Conservation (phyloP, 2,113 vertebrate species). For the Takifugu bimaculatus region DNA sequence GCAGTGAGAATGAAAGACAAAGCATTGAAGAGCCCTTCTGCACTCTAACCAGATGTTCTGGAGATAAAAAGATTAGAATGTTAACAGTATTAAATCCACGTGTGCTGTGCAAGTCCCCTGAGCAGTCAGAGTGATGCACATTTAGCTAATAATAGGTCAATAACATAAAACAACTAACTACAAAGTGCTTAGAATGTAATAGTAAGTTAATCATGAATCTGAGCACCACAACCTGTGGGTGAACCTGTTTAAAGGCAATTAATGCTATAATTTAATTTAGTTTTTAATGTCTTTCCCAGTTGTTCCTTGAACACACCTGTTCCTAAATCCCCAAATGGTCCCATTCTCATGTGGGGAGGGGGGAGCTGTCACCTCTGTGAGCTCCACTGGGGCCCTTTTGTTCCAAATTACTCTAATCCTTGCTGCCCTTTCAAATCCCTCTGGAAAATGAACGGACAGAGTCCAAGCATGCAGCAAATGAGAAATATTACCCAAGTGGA, state of each 20-base stretch:
- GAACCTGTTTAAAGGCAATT: neutral
- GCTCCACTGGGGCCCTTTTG: conserved; percentile 1
- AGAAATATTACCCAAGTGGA: conserved; percentile 9
- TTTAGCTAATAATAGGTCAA: too few relatives aligned
- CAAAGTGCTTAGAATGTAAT: too few relatives aligned
- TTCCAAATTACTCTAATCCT: conserved; percentile 38
- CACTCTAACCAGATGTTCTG: neutral
- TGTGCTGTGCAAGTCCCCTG: too few relatives aligned
- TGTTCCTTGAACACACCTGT: neutral
- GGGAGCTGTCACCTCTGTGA: conserved; percentile 9
- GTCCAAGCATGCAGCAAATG: conserved; percentile 13
- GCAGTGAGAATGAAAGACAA: conserved; percentile 5
- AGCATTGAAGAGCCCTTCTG: neutral
- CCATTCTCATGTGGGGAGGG: conserved; percentile 15
- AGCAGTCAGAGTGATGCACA: too few relatives aligned
- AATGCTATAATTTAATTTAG: neutral
- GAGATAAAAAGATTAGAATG: too few relatives aligned
- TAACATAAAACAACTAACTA: too few relatives aligned
- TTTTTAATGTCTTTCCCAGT: neutral
- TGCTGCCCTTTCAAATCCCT: conserved; percentile 28
- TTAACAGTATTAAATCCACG: too few relatives aligned
- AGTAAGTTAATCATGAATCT: too few relatives aligned
- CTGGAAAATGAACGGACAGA: conserved; percentile 23
- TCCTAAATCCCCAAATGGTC: conserved; percentile 18
- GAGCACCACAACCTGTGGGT: too few relatives aligned